Base-by-base conservation (phyloP, 2,888 invertebrate species). In the Cheilosia vernalis region DNA sequence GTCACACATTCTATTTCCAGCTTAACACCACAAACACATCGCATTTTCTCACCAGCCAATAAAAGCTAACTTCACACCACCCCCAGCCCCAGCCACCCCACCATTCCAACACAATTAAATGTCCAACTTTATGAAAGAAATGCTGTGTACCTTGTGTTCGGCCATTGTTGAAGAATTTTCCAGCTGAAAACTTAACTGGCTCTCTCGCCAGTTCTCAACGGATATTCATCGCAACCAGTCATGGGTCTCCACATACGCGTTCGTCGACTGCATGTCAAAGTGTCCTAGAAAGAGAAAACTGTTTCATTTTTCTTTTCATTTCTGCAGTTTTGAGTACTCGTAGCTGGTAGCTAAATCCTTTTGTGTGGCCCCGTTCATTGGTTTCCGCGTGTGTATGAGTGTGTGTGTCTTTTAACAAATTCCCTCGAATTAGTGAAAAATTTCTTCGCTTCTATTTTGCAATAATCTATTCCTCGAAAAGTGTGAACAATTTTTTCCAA, bases 261-360 rank as follows among this genome's bases (percentile, higher is more conserved):
- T 44, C 70, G 76, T 66, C 51, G 44, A 66, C 55, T 85, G 80
- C 76, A 61, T 77, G 76, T 76, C 67, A 82, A 81, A 86, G 81
- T 77, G 56, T 73, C 61, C 63, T 77, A 77, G 60, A 70, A 81
- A 81, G 67, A 77, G 63, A 80, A 63, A 17, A 37, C 17, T 47
- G 9, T 55, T 19, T 9, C 21, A 44, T 27, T 53, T 27, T 47
- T 40, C 40, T 19, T 17, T 17, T 58, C 17, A 10, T 7, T 53
- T n/a, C 47, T 30, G 10, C 30, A 58, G 21, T 17, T 58, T 40
- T 19, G 5, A 37, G 37, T 56, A 17, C 17, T 9, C 30, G 30
- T 27, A 27, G 5, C 5, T 27, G 5, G 27, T 6, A 24, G 24
- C 24, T 24, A 33, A 53, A 33, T 42, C 27, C 44, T 30, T 13